A percentile compares a stretch with the other conserved stretches of the same genome.
Conservation (phyloP, 2,113 vertebrate species). For the Rhinogobius similis region DNA sequence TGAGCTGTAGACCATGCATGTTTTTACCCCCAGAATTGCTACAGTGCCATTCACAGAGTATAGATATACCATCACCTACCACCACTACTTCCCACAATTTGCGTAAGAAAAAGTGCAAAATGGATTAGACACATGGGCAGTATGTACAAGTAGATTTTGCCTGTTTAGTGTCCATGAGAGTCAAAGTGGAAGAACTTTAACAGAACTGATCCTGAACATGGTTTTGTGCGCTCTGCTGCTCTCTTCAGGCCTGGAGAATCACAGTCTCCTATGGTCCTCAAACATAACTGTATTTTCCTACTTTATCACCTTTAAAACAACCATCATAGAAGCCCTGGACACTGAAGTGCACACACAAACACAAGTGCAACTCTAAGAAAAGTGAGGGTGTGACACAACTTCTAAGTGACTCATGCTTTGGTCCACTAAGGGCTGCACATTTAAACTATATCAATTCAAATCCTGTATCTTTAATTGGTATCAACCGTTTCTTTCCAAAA, state of each 20-base stretch:
- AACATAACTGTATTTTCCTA: neutral
- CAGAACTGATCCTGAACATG: conserved; percentile 13
- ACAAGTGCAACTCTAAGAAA: conserved; percentile 40
- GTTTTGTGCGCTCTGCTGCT: conserved; percentile 12
- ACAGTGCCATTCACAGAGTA: conserved; percentile 12
- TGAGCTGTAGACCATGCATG: conserved; percentile 44
- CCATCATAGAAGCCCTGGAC: conserved; percentile 22
- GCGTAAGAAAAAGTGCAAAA: conserved; percentile 53
- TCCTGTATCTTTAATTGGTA: conserved; percentile 12
- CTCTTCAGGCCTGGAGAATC: conserved; percentile 14
- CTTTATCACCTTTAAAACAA: conserved; percentile 33
- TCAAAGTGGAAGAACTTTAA: conserved; percentile 49
- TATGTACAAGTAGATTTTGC: conserved; percentile 33
- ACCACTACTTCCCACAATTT: neutral
- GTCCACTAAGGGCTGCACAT: conserved; percentile 54
- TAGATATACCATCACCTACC: conserved; percentile 12
- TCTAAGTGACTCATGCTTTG: conserved; percentile 60
- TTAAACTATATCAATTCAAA: conserved; percentile 23
- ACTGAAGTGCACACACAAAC: conserved; percentile 42
- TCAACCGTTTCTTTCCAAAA: conserved; percentile 11
- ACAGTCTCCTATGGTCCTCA: conserved; percentile 13
- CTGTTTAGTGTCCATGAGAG: conserved; percentile 25
- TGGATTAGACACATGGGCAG: conserved; percentile 33
- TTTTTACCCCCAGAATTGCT: conserved; percentile 15
- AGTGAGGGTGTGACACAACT: conserved; percentile 24